These are phyloP conservation scores for Cephus sareptanus DNA, from an alignment of 2,888 invertebrate genomes.

Conservation along the genomic window DNA sequence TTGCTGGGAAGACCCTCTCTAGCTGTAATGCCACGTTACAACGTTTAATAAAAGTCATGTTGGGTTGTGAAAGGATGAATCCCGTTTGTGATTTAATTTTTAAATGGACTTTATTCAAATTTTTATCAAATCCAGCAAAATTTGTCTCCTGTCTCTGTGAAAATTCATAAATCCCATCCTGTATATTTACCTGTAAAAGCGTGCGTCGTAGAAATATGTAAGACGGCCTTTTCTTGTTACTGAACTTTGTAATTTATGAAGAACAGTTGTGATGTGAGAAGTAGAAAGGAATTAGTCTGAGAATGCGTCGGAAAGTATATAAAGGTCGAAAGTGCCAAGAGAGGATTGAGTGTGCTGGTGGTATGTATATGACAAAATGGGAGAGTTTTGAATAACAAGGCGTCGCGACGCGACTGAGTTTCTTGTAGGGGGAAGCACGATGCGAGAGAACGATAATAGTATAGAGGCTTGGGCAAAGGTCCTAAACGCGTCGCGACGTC, in stretches of 20 bases:
- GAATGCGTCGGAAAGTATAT: background rate
- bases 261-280: background rate
- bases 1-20: background rate
- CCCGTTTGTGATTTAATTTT: background rate
- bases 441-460: background rate
- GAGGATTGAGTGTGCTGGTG: background rate
- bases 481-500: background rate
- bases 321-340: background rate
- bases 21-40: background rate
- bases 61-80: slow-evolving; percentile 14
- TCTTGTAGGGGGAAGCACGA: background rate
- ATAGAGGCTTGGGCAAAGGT: background rate
- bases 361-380: background rate
- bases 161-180: background rate
- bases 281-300: background rate
- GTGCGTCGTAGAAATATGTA: background rate
- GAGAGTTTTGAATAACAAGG: background rate
- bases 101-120: background rate
- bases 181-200: background rate
- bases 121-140: background rate
- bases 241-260: background rate
- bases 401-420: background rate
- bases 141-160: background rate
- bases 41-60: slow-evolving; percentile 41
- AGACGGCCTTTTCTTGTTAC: background rate